These are phyloP conservation scores for Eunapius fragilis DNA, from an alignment of 37 sponge, comb jelly and placozoan species.

Conservation along the genomic window DNA sequence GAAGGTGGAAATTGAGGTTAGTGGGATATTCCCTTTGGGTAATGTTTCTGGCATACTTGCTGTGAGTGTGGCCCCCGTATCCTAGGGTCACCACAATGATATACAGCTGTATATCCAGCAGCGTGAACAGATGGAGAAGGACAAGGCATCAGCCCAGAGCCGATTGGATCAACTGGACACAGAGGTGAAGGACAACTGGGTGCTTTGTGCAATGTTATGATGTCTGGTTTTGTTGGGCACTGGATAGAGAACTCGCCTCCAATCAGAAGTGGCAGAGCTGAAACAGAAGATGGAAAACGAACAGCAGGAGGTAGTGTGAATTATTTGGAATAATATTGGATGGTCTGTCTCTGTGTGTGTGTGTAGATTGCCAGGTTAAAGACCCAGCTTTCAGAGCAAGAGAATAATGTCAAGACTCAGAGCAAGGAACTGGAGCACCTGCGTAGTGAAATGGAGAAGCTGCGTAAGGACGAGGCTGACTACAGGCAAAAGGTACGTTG, in stretches of 20 bases:
- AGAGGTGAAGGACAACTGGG: slow-evolving; percentile 33
- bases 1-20: slow-evolving; percentile 38
- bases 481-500: slow-evolving; percentile 37
- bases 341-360: background rate
- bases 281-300: slow-evolving; percentile 59
- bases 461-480: slow-evolving; percentile 63
- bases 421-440: slow-evolving; percentile 57
- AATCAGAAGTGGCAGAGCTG: slow-evolving; percentile 24
- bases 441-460: slow-evolving; percentile 38
- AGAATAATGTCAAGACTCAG: slow-evolving; percentile 42
- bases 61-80: background rate
- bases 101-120: background rate
- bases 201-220: background rate
- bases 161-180: slow-evolving; percentile 56
- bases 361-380: slow-evolving; percentile 58
- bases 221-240: background rate
- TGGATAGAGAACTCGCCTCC: background rate
- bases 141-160: slow-evolving; percentile 43
- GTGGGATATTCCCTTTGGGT: background rate
- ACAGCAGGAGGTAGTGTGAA: slow-evolving; percentile 54
- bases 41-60: background rate
- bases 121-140: slow-evolving; percentile 59
- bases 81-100: slow-evolving; percentile 37
- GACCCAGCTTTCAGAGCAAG: slow-evolving; percentile 52
- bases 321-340: background rate